Base-by-base conservation (phyloP, 2,888 invertebrate genomes). In the Nephrotoma flavescens region DNA sequence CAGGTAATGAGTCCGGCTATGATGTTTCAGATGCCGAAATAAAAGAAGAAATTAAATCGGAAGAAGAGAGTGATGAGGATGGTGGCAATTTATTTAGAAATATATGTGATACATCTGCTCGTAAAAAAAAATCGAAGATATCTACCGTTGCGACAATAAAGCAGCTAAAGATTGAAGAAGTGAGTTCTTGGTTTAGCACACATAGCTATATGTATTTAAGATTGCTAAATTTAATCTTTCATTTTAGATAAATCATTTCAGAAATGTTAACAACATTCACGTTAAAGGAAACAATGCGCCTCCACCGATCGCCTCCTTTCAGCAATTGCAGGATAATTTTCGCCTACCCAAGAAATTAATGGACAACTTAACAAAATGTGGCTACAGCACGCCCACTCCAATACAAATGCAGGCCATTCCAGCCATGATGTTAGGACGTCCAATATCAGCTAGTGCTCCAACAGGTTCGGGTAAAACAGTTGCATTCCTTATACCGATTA, bases 391-490 rank as follows among this genome's bases (percentile, higher is more conserved):
- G 86, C 98, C 98, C 0, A 98, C 98, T 0, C 95, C 97, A 0
- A 95, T 98, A 89, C 98, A 98, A 92, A 95, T 98, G 93, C 99
- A 99, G 92, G 96, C 97, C 0, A 94, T 98, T 88, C 97, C 99
- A 1, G 94, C 96, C 87, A 95, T 99, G 95, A 90, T 98, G 86
- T 89, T 96, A 94, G 94, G 94, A 83, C 93, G 97, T 86, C 96
- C 98, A 90, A 92, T 99, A 45, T 93, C 99, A 89, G 98, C 97
- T 0, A 98, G 97, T 91, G 99, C 99, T 0, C 99, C 99, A 0
- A 99, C 99, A 0, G 99, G 99, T 0, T 98, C 98, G 0, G 99
- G 99, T 7, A 99, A 99, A 92, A 99, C 99, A 0, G 96, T 97
- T 0, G 98, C 99, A 0, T 99, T 99, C 92, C 93, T 99, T 0